phyloP scores from a whole-genome alignment of 2,888 invertebrate species.

The Callyntrura guangdongensis region DNA sequence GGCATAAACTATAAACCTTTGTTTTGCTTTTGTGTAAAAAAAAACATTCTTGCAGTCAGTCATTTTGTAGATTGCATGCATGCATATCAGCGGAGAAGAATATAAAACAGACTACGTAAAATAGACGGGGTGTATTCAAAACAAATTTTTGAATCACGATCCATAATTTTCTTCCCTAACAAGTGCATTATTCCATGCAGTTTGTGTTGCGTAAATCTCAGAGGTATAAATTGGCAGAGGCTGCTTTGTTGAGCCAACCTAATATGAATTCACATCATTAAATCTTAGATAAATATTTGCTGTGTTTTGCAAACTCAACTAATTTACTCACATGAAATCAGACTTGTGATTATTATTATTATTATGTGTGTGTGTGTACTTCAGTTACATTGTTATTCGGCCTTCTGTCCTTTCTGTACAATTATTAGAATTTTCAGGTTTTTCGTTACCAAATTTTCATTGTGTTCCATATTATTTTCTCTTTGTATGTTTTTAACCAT shows the following conservation, averaged over 20 bases:
- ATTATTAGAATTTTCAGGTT: no score
- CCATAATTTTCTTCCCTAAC: slow-evolving; percentile 48
- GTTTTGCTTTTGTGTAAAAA: background rate
- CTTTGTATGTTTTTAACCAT: no score
- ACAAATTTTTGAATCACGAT: slow-evolving; percentile 29
- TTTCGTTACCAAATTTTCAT: no score
- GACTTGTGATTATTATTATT: background rate
- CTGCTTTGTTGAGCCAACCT: background rate
- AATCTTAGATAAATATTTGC: slow-evolving; percentile 45
- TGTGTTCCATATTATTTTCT: no score
- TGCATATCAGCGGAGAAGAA: background rate
- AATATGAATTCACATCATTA: slow-evolving; percentile 24
- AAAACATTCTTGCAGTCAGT: background rate
- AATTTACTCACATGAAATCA: background rate
- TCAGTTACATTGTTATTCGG: no score
- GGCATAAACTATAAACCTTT: background rate
- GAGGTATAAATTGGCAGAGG: background rate
- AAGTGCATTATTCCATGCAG: background rate
- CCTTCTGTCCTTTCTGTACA: no score
- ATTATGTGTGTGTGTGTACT: background rate
- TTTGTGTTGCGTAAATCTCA: background rate
- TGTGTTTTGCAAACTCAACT: slow-evolving; percentile 18
- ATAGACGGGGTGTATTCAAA: no score
- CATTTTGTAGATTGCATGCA: background rate
- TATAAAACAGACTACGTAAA: background rate